Evolutionary conservation across 2,888 invertebrate genomes (phyloP), one percentile per base, ranked within the genome.

Genomic region (Drosophila affinis): DNA sequence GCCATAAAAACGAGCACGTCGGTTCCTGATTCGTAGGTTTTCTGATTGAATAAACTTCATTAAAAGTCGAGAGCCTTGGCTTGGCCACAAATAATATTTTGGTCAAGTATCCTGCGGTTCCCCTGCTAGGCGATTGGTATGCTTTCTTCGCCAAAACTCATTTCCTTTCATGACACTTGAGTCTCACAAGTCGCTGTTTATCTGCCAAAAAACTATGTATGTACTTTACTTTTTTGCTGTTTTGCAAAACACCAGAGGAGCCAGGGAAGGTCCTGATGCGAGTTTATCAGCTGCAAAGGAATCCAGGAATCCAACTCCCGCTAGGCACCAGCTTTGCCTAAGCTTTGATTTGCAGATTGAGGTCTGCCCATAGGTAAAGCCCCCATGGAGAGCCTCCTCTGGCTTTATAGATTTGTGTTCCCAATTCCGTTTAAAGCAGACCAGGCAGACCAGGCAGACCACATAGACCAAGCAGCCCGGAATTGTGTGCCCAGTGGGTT

Each of bases 1-100:
- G 14, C 12, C 21, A 39, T 10, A 47, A 52, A 34, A 10, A 17
- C 12, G 27, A 24, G 24, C 3, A 21, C 12, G n/a, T n/a, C n/a
- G n/a, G n/a, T n/a, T n/a, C n/a, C n/a, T n/a, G n/a, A n/a, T n/a
- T 12, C 12, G 12, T 39, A 0, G 32, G 1, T 39, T 39, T 39
- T 7, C 14, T 47, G n/a, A 10, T 7, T 53, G 47, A 64, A 63
- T 47, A 39, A 48, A 55, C 24, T 12, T n/a, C 45, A 54, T 34
- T 46, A 54, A 2, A 27, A 18, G 14, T 52, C 34, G 18, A 18
- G 14, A 46, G 21, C 29, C n/a, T 39, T 51, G 51, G n/a, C 58
- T 57, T 47, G 57, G 24, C 10, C 32, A 10, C 5, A 34, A 34
- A 34, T 24, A 27, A 58, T 58, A 27, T 45, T 44, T 17, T 12